phyloP scores from a whole-genome alignment of 2,888 invertebrate species.

The Rugalucina vietnamica region DNA sequence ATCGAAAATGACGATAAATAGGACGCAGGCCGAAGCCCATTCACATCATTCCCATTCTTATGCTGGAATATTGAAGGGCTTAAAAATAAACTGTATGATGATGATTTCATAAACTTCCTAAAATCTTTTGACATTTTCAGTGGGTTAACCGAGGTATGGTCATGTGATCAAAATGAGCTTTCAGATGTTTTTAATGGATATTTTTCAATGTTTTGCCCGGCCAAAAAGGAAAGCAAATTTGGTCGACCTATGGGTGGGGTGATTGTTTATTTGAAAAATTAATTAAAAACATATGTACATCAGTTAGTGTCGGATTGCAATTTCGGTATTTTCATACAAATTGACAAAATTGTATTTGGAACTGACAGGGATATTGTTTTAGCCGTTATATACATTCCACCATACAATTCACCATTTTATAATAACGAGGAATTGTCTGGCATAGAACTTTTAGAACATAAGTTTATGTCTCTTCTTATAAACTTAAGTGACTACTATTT shows the following conservation, averaged over 20 bases:
- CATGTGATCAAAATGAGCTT: not conserved
- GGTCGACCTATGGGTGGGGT: slow-evolving; percentile 11
- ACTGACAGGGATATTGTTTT: not conserved
- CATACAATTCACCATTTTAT: not conserved
- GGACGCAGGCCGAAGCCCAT: not conserved
- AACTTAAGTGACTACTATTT: not conserved
- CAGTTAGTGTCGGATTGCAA: not conserved
- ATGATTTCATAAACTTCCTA: not conserved
- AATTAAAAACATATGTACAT: not conserved
- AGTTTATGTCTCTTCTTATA: not conserved
- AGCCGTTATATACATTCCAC: not conserved
- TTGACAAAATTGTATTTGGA: not conserved
- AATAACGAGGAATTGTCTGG: not conserved
- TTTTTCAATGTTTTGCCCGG: not conserved
- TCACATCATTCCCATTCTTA: not conserved
- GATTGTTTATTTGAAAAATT: not conserved
- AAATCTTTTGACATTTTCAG: not conserved
- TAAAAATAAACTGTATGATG: not conserved
- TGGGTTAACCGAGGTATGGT: not conserved
- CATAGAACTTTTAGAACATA: not conserved
- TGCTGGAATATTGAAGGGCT: not conserved
- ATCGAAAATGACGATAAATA: not conserved
- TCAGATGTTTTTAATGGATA: not conserved
- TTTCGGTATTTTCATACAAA: not conserved
- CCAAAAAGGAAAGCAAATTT: not conserved